A percentile compares a stretch with the other conserved stretches of the same genome.
These are phyloP conservation scores for Mustela erminea DNA, from an alignment of 2,797 vertebrate genomes.

Conservation along the genomic window DNA sequence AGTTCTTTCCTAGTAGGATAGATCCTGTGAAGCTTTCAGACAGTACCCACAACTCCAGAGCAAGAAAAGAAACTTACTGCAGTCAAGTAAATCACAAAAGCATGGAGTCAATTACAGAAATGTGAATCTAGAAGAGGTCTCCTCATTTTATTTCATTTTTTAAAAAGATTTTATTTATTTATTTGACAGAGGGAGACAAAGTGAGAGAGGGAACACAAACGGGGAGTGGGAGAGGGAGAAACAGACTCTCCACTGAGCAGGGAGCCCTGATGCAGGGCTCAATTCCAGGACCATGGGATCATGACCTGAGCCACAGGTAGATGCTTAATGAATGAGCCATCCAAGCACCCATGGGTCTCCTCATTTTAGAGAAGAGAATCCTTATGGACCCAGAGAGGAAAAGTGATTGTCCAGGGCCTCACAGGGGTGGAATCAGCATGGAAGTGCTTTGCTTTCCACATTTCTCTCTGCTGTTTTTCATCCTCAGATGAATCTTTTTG, in stretches of 20 bases:
- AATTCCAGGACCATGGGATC: too few relatives aligned
- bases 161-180: too few relatives aligned
- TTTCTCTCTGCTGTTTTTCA: fast-evolving
- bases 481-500: fast-evolving
- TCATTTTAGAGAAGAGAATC: not conserved
- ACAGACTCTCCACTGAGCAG: too few relatives aligned
- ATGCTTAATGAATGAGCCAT: too few relatives aligned
- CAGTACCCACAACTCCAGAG: not conserved
- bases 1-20: not conserved
- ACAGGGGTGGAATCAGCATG: fast-evolving
- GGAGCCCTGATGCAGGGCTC: too few relatives aligned
- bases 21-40: not conserved
- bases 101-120: not conserved
- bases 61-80: not conserved
- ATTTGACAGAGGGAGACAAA: too few relatives aligned
- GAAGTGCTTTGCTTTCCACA: fast-evolving
- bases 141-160: not conserved
- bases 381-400: fast-evolving
- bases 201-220: too few relatives aligned
- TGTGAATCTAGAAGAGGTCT: fast-evolving
- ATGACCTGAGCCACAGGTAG: too few relatives aligned
- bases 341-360: too few relatives aligned
- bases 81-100: not conserved
- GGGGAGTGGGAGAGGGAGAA: too few relatives aligned
- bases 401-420: fast-evolving